Evolutionary conservation across 2,888 invertebrate genomes (phyloP), one percentile per base, ranked within the genome.

Genomic region (Hyles lineata): DNA sequence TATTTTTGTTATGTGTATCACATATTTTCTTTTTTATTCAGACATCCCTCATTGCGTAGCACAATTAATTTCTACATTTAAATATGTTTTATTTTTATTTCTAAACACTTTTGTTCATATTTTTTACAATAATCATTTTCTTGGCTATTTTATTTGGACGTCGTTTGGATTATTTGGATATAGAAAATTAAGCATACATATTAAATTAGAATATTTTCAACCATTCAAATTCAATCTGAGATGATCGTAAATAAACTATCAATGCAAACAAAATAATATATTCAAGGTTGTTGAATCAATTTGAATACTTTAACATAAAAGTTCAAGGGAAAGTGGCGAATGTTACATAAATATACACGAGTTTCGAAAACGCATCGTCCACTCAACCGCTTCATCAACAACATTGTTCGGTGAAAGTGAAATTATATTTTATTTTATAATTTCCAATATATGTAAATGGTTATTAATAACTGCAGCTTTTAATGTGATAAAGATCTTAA

Each of bases 261-360:
- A 29, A 19, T 35, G 63, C 32, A 43, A 63, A n/a, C 35, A 43
- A 21, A 63, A 61, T 50, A 61, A 50, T n/a, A 71, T 32, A 72
- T 72, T 67, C 72, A 72, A 72, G 32, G 67, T 72, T 72, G 23
- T 11, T 23, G 3, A 78, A 81, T 78, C 75, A 78, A 70, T 23
- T 35, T 72, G 19, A 2, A 59, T 71, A 73, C 75, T 76, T 74
- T 70, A 74, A 76, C 75, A 73, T 63, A 70, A 73, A 63, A 67
- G 52, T 75, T 70, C 61, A 76, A 80, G 77, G 80, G 76, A 82
- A 83, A 80, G 82, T 78, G 74, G 75, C 55, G 21, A 50, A 55
- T 23, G 58, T 67, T 67, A 72, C 25, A 67, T 58, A 67, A 72
- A 67, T 50, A 50, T 50, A 50, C 55, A 55, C 50, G 67, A 50